Conservation (phyloP, 2,113 vertebrate genomes). For the Apistogramma diplotaenia region DNA sequence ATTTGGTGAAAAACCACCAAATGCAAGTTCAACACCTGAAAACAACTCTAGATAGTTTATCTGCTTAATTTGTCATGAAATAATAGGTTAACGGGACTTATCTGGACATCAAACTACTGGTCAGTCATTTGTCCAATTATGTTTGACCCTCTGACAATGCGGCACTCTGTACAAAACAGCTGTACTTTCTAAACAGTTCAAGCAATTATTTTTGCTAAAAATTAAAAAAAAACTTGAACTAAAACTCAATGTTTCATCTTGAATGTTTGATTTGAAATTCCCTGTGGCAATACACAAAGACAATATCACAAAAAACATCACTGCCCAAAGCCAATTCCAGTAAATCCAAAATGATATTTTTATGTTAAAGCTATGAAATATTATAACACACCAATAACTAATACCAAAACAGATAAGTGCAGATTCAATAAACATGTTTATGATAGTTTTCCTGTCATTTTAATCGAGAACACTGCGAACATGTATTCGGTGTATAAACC, state of each 20-base stretch:
- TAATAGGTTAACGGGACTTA: not conserved
- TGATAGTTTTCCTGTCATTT: not conserved
- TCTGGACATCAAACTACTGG: not conserved
- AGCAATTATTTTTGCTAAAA: not conserved
- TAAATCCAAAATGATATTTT: not conserved
- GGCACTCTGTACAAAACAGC: not conserved
- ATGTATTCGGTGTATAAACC: not conserved
- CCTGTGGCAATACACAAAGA: not conserved
- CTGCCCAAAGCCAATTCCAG: not conserved
- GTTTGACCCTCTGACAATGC: not conserved
- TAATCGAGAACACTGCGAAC: not conserved
- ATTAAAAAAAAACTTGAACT: not conserved
- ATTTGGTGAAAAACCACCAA: not conserved
- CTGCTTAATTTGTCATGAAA: not conserved
- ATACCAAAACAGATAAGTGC: not conserved
- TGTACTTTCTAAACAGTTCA: not conserved
- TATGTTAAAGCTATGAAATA: not conserved
- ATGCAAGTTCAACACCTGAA: not conserved
- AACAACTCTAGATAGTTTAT: not conserved
- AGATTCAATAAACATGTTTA: not conserved
- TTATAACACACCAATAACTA: not conserved
- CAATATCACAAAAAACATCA: not conserved
- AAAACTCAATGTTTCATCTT: not conserved
- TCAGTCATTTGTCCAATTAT: not conserved
- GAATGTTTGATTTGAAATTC: fast-evolving